Percentiles rank a stretch among this genome's conserved stretches.
phyloP scores from a whole-genome alignment of 2,888 invertebrate species.

The Hirtodrosophila alboralis region DNA sequence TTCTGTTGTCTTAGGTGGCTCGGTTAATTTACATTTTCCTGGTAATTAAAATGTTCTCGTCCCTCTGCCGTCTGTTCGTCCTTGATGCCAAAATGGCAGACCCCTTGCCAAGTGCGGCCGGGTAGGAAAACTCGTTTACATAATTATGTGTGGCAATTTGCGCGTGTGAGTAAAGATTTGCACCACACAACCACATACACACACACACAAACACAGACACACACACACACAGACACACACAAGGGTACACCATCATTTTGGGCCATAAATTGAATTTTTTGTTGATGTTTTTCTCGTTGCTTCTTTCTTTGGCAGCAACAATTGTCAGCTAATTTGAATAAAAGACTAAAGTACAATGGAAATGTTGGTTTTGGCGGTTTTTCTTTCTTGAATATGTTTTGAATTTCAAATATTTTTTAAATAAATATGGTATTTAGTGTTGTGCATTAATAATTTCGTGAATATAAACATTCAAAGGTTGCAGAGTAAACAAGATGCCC shows the following conservation, averaged over 20 bases:
- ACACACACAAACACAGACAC: no score
- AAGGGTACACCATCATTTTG: slow-evolving; percentile 26
- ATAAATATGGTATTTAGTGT: slow-evolving; percentile 31
- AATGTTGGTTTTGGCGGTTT: slow-evolving; percentile 16
- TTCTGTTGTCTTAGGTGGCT: slow-evolving; percentile 70
- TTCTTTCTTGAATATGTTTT: slow-evolving; percentile 26
- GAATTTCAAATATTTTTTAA: slow-evolving; percentile 34
- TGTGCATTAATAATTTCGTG: slow-evolving; percentile 7
- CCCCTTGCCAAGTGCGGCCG: slow-evolving; percentile 1
- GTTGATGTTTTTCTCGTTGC: slow-evolving; percentile 13
- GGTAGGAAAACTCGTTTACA: slow-evolving; percentile 64
- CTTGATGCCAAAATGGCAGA: neutral
- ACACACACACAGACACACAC: slow-evolving; percentile 7
- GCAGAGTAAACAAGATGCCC: no score
- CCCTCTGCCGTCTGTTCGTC: slow-evolving; percentile 9
- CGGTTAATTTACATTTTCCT: slow-evolving; percentile 79
- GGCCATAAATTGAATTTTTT: slow-evolving; percentile 49
- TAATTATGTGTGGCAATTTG: slow-evolving; percentile 80
- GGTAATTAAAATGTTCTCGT: slow-evolving; percentile 75
- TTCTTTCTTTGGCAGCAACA: slow-evolving; percentile 35
- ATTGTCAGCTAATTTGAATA: slow-evolving; percentile 48
- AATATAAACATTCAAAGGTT: no score
- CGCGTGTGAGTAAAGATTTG: slow-evolving; percentile 67
- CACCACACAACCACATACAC: slow-evolving; percentile 34
- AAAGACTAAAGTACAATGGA: slow-evolving; percentile 16